Conservation (phyloP, 2,888 invertebrate species). For the Dromius quadrimaculatus region DNA sequence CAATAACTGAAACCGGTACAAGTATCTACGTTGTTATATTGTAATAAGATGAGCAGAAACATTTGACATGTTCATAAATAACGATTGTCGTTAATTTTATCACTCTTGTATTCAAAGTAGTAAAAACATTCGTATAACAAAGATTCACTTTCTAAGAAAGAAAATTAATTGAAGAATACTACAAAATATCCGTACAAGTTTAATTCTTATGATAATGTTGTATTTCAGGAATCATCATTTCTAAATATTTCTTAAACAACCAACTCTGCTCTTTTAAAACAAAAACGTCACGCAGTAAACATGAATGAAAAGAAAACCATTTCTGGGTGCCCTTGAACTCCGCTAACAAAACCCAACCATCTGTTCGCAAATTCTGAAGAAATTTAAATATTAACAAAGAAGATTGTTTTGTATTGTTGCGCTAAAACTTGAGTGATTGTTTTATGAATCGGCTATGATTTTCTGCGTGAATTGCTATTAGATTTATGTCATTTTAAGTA, state of each 20-base stretch:
- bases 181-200: slow-evolving; percentile 11
- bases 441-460: slow-evolving; percentile 3
- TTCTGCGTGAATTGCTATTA: slow-evolving; percentile 15
- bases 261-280: slow-evolving; percentile 1
- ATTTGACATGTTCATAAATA: slow-evolving; percentile 29
- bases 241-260: too few relatives aligned
- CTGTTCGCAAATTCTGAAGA: slow-evolving; percentile 39
- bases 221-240: too few relatives aligned
- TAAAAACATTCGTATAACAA: slow-evolving; percentile 11
- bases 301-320: slow-evolving; percentile 43
- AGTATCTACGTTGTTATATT: slow-evolving; percentile 19
- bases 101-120: not conserved
- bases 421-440: not conserved
- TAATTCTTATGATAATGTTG: too few relatives aligned
- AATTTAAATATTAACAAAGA: slow-evolving; percentile 17
- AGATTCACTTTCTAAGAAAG: slow-evolving; percentile 18
- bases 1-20: not conserved
- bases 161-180: slow-evolving; percentile 14
- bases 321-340: slow-evolving; percentile 47
- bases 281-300: slow-evolving; percentile 15
- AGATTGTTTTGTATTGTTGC: slow-evolving; percentile 15
- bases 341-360: slow-evolving; percentile 40
- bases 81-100: slow-evolving; percentile 14
- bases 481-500: slow-evolving; percentile 39
- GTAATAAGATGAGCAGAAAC: not conserved